Conservation (phyloP, 1,140 invertebrate species). For the Sarcophaga bullata region DNA sequence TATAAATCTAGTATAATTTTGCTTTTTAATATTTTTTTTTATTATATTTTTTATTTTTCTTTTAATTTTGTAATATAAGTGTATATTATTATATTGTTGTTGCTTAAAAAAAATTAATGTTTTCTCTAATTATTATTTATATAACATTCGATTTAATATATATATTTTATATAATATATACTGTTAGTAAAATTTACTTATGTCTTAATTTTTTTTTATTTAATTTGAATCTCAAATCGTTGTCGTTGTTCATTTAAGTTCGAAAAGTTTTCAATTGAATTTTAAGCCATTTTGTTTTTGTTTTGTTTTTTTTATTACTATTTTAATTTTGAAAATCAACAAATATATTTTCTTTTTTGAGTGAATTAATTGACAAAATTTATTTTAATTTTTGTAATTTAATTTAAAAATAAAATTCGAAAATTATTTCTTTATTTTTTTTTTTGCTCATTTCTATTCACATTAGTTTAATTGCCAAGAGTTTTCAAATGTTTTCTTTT, state of each 20-base stretch:
- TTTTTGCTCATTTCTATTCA: neutral
- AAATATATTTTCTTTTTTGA: neutral
- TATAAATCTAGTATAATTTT: constrained; percentile 23
- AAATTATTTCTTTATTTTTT: constrained; percentile 1
- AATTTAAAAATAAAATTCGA: constrained; percentile 7
- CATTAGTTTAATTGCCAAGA: constrained; percentile 33
- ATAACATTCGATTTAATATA: constrained; percentile 40
- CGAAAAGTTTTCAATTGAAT: constrained; percentile 60
- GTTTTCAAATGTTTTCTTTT: constrained; percentile 24
- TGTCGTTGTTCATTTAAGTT: constrained; percentile 64
- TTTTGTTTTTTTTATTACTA: neutral
- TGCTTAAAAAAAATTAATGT: constrained; percentile 16
- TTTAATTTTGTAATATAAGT: constrained; percentile 45
- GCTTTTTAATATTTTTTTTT: constrained; percentile 6
- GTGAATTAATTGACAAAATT: constrained; percentile 12
- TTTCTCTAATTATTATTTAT: constrained; percentile 47
- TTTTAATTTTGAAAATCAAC: neutral
- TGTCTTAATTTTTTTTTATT: constrained; percentile 12
- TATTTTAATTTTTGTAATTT: neutral
- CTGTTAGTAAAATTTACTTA: too few species aligned
- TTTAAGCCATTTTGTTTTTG: neutral
- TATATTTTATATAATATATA: constrained; percentile 37
- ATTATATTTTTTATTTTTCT: constrained; percentile 36
- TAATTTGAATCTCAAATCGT: constrained; percentile 51
- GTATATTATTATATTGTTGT: constrained; percentile 49